A percentile compares a stretch with the other conserved stretches of the same genome.
phyloP scores from a whole-genome alignment of 2,113 vertebrate genomes.

The Sitta europaea region DNA sequence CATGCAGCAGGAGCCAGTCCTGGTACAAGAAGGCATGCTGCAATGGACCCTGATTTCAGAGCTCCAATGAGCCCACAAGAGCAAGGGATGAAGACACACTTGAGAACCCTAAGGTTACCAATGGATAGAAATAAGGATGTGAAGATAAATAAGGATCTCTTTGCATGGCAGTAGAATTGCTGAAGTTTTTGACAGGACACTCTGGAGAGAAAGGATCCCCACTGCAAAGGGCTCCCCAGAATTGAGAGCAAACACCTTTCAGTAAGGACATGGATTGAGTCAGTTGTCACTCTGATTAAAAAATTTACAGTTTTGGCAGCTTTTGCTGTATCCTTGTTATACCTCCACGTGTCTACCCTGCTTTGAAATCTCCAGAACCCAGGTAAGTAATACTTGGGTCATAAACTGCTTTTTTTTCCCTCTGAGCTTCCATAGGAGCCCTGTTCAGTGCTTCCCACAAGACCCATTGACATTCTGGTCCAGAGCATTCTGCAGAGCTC shows the following conservation, averaged over 20 bases:
- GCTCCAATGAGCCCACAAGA: background rate
- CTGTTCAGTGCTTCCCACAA: background rate
- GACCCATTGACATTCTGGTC: background rate
- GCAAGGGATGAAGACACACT: background rate
- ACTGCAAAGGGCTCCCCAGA: background rate
- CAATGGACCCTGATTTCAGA: background rate
- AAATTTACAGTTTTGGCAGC: background rate
- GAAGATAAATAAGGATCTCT: background rate
- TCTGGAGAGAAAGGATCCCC: background rate
- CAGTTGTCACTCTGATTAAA: background rate
- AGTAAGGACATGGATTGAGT: background rate
- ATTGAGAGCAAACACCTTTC: background rate
- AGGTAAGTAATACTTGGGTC: background rate
- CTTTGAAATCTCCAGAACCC: background rate
- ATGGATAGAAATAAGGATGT: background rate
- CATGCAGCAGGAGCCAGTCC: background rate
- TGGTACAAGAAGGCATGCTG: background rate
- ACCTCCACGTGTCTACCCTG: accelerated
- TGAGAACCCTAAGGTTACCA: background rate
- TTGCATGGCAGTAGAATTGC: background rate
- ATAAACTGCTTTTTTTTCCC: background rate
- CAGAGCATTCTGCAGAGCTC: background rate
- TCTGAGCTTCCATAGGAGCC: background rate
- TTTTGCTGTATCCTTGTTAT: background rate
- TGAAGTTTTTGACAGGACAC: background rate